phyloP scores from a whole-genome alignment of 2,797 vertebrate species.

The Oophaga sylvatica region DNA sequence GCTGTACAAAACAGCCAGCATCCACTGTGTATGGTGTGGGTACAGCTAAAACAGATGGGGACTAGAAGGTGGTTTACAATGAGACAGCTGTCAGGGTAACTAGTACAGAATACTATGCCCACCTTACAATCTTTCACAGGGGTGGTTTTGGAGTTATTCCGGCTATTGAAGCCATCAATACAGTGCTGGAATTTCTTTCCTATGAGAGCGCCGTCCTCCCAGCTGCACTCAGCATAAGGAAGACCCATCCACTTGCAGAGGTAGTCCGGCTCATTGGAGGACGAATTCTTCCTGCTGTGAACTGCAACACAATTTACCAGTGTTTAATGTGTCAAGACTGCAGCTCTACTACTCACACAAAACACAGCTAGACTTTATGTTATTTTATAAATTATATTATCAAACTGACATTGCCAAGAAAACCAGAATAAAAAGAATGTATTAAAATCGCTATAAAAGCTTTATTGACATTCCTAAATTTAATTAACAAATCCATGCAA shows the following conservation, averaged over 20 bases:
- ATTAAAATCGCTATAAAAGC: too few species aligned
- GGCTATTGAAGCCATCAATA: conserved; percentile 85
- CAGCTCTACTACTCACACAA: not conserved
- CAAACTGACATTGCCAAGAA: not conserved
- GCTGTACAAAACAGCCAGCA: too few species aligned
- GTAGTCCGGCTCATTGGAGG: conserved; percentile 91
- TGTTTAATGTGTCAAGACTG: not conserved
- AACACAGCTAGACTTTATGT: not conserved
- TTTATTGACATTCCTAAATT: too few species aligned
- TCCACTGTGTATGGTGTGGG: too few species aligned
- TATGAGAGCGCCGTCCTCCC: conserved; percentile 93
- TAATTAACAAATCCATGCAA: not conserved
- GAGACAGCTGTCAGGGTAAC: not conserved
- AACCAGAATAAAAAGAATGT: not conserved
- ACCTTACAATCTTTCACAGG: conserved; percentile 98
- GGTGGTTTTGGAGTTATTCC: conserved; percentile 89
- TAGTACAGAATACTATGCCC: conserved; percentile 8
- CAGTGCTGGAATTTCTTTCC: conserved; percentile 90
- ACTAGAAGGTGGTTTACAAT: not conserved
- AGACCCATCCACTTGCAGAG: conserved; percentile 99
- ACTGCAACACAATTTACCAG: conserved; percentile 72
- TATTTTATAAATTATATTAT: not conserved
- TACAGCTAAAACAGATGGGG: not conserved
- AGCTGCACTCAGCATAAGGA: conserved; percentile 95
- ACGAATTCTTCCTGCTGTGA: conserved; percentile 81